These are phyloP conservation scores for Euura saliciscinereae DNA, from an alignment of 1,140 invertebrate genomes.

Conservation along the genomic window DNA sequence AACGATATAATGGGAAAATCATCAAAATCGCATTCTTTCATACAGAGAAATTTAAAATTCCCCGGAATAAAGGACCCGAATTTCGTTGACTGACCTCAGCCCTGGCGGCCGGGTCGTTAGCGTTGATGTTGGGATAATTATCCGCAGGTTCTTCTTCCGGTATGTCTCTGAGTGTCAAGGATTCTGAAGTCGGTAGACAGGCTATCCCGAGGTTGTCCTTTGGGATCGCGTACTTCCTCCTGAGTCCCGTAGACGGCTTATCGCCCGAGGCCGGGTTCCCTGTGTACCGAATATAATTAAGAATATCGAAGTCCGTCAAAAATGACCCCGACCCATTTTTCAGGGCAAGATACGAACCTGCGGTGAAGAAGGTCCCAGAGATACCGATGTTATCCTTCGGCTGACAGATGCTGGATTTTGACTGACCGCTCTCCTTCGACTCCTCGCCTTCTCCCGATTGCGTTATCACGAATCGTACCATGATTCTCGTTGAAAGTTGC, in stretches of 20 bases:
- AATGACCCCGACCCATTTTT: too few species aligned
- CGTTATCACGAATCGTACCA: too few species aligned
- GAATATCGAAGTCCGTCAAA: too few species aligned
- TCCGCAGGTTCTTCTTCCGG: constrained; percentile 16
- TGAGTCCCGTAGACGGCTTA: constrained; percentile 15
- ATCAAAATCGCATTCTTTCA: too few species aligned
- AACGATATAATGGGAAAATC: too few species aligned
- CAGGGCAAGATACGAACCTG: too few species aligned
- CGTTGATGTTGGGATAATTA: not conserved
- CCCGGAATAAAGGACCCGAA: too few species aligned
- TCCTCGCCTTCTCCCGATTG: too few species aligned
- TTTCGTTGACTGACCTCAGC: too few species aligned
- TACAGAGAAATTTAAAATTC: too few species aligned
- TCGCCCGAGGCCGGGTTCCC: not conserved
- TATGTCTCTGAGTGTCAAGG: constrained; percentile 11
- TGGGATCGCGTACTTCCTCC: constrained; percentile 17
- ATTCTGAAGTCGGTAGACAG: constrained; percentile 20
- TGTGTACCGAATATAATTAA: not conserved
- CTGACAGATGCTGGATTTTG: constrained; percentile 15
- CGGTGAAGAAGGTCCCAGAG: constrained; percentile 22
- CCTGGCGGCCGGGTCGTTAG: too few species aligned
- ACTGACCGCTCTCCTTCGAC: not conserved
- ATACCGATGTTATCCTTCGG: constrained; percentile 26
- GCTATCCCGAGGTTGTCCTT: constrained; percentile 31
- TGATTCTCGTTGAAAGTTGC: too few species aligned